Evolutionary conservation across 1,140 invertebrate species (phyloP), one percentile per base, ranked within the genome.

Genomic region (Hetaerina americana): DNA sequence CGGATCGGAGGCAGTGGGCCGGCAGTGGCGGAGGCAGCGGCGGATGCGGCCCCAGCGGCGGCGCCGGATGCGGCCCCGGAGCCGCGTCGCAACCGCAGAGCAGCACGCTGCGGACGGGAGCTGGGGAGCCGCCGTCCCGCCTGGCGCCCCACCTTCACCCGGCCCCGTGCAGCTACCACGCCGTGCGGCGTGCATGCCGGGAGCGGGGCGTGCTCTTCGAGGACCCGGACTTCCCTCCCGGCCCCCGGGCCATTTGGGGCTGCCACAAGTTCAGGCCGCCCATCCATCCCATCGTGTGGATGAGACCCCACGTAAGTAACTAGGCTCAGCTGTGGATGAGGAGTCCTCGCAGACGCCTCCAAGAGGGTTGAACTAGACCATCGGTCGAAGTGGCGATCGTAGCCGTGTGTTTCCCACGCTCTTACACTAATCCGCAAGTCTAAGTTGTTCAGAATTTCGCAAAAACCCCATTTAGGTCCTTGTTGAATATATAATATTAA

Each of bases 191-290:
- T 71, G 77, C 81, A 5, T 87, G 87, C 74, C 76, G 88, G 25
- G 84, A 87, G 72, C 75, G 83, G 40, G 86, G 85, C 3, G 78
- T 81, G 5, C 79, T 90, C 15, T 92, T 86, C 78, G 88, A 90
- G 75, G 90, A 91, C 78, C 83, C 84, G 0, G 88, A 91, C 73
- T 90, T 90, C 79, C 82, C 86, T 12, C 82, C 87, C 0, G 80
- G 81, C 49, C 78, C 84, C 6, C 79, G 80, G 27, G 81, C 85
- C 25, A 79, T 90, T 5, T 89, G 85, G 76, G 40, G 40, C 15
- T 57, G 40, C 40, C 83, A 81, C 76, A 84, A 85, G 74, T 86
- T 86, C 75, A 85, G 86, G 75, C 83, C 85, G 27, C 77, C 81
- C 0, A 76, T 84, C 1, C 80, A 83, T 71, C 85, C 85, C 6